Base-by-base conservation (phyloP, 2,113 vertebrate genomes). In the Eubucco bourcierii region DNA sequence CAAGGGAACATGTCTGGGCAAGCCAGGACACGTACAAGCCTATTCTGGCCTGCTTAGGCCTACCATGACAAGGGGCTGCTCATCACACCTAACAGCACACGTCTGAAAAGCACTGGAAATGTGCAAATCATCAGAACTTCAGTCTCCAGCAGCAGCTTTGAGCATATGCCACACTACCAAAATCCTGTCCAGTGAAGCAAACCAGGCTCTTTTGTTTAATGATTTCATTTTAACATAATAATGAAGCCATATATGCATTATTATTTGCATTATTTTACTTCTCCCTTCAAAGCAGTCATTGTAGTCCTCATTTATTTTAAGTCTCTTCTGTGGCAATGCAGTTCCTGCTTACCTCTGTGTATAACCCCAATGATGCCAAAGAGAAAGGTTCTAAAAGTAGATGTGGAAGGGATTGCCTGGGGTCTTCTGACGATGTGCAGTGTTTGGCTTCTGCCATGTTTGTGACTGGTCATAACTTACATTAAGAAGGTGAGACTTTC, bases 371-470 rank as follows among this genome's bases (percentile, higher is more conserved):
- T 71, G 53, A 67, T 52, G 58, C 60, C 68, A 85, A 74, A 59
- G 16, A 47, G 25, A 66, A 84, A 61, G 7, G 12, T 44, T 72
- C 81, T 61, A 78, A 90, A 78, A 65, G 25, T n/a, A 90, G 94
- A 77, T 56, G 67, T 47, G 60, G 33, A 80, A 90, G 71, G 5
- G 3, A 37, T 90, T 80, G 58, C 70, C 72, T 27, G 50, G 31
- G 3, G 25, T 87, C 60, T 91, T 85, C 80, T 83, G 64, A 78
- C 17, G 67, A 67, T 29, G 12, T 83, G 53, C 58, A 70, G 44
- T 71, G 61, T 80, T 88, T 95, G 90, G 76, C 68, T 84, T 88
- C 58, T 86, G 58, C 90, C 85, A 83, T 83, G 90, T 83, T 90
- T 90, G 15, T 89, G 71, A 67, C 60, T 64, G 33, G 10, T 74